Evolutionary conservation across 1,140 invertebrate species (phyloP), one percentile per base, ranked within the genome.

Genomic region (Diachasma alloeum): DNA sequence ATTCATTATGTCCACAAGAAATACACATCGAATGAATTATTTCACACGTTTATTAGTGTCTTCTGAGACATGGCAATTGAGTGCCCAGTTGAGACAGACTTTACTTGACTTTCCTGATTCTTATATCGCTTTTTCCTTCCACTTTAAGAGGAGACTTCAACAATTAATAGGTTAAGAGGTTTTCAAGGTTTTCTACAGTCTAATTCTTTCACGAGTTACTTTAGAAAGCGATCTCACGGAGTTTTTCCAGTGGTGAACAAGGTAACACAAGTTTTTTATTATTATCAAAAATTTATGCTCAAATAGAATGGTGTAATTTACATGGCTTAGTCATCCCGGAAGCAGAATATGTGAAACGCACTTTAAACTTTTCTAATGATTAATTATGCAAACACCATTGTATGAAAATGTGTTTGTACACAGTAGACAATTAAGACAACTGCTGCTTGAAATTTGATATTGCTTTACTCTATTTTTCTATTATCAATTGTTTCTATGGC

Each of bases 371-470:
- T 68, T 68, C 36, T n/a, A 39, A 37, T 19, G 66, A 68, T 37
- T 68, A 36, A 68, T 68, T 68, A 68, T 68, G 66, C 66, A 68
- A 68, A 68, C 36, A 37, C 66, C 31, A 68, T 68, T 68, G 36
- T 68, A 68, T 68, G 66, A 36, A 19, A 68, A 68, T 37, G 31
- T 31, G n/a, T 13, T 19, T 22, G n/a, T 63, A 26, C 24, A 6
- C 11, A 26, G 59, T 31, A 19, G 59, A 63, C 48, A 53, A 63
- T 63, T 63, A 63, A 63, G 24, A 53, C 48, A 53, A 53, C 48
- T 53, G 15, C 48, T 19, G 48, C 9, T 53, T n/a, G 48, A 53
- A 53, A 53, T 53, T 53, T 19, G 48, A 53, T 53, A 53, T 53
- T 53, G 48, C 48, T 19, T 15, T 13, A 53, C 11, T 17, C 9